phyloP scores from a whole-genome alignment of 2,797 vertebrate species.

The Remorina albescens region DNA sequence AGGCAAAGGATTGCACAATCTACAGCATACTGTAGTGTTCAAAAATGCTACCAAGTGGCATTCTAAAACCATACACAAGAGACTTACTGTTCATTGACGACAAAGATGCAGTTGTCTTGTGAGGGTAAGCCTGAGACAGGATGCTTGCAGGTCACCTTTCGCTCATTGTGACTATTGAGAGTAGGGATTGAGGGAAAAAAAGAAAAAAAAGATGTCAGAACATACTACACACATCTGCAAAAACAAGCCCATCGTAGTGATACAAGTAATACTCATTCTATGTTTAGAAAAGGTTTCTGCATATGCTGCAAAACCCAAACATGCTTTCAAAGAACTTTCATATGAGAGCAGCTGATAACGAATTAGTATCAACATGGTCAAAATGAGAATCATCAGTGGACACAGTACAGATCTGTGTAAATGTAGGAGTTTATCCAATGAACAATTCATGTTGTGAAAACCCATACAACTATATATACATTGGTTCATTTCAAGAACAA shows the following conservation, averaged over 20 bases:
- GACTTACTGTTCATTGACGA: slow-evolving; percentile 98
- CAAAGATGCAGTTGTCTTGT: slow-evolving; percentile 99
- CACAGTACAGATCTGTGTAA: background rate
- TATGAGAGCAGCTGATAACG: background rate
- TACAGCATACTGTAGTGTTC: slow-evolving; percentile 38
- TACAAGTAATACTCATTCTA: background rate
- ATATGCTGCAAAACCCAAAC: slow-evolving; percentile 12
- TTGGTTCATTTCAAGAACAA: background rate
- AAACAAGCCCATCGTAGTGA: slow-evolving; percentile 9
- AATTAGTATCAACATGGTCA: slow-evolving; percentile 4
- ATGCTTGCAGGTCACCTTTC: slow-evolving; percentile 98
- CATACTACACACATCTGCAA: slow-evolving; percentile 9
- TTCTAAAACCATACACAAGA: slow-evolving; percentile 69
- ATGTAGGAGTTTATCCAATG: background rate
- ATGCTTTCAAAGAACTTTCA: slow-evolving; percentile 23
- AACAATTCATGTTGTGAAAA: background rate
- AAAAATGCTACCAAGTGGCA: slow-evolving; percentile 68
- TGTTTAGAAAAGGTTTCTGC: background rate
- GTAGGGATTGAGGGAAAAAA: background rate
- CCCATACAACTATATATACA: background rate
- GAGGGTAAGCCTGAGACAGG: slow-evolving; percentile 94
- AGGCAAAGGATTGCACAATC: slow-evolving; percentile 37
- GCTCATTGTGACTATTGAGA: slow-evolving; percentile 93
- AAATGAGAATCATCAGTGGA: background rate
- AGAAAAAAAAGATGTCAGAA: slow-evolving; percentile 19